These are phyloP conservation scores for Pyrocephalus nanus DNA, from an alignment of 2,797 vertebrate species.

Conservation along the genomic window DNA sequence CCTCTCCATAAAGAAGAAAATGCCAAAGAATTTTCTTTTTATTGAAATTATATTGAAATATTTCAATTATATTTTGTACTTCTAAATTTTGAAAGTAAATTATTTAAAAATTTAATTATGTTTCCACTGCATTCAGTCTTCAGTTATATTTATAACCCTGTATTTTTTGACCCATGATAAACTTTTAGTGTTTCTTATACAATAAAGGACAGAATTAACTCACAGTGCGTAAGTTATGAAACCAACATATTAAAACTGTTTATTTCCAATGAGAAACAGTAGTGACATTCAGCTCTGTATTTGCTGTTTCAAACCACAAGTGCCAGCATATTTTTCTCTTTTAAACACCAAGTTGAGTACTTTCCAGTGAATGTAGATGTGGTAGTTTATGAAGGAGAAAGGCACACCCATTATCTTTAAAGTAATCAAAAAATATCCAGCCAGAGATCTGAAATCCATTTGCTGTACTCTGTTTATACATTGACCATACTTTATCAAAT, in stretches of 20 bases:
- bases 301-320: not conserved
- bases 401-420: not conserved
- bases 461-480: slow-evolving; percentile 13
- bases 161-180: not conserved
- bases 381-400: not conserved
- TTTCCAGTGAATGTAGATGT: not conserved
- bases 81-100: not conserved
- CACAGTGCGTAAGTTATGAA: not conserved
- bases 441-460: slow-evolving; percentile 6
- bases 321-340: not conserved
- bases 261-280: not conserved
- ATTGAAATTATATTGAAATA: not conserved
- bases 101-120: not conserved
- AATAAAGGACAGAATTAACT: not conserved
- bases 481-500: slow-evolving; percentile 15
- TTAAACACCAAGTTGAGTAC: not conserved
- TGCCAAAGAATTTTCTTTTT: no score
- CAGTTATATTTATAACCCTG: not conserved
- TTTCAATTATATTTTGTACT: not conserved
- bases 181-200: not conserved
- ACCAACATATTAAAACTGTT: not conserved
- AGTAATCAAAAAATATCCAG: not conserved
- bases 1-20: no score
- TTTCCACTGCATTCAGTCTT: not conserved
- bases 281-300: not conserved